These are phyloP conservation scores for Gymnobelideus leadbeateri DNA, from an alignment of 2,113 vertebrate genomes.

Conservation along the genomic window DNA sequence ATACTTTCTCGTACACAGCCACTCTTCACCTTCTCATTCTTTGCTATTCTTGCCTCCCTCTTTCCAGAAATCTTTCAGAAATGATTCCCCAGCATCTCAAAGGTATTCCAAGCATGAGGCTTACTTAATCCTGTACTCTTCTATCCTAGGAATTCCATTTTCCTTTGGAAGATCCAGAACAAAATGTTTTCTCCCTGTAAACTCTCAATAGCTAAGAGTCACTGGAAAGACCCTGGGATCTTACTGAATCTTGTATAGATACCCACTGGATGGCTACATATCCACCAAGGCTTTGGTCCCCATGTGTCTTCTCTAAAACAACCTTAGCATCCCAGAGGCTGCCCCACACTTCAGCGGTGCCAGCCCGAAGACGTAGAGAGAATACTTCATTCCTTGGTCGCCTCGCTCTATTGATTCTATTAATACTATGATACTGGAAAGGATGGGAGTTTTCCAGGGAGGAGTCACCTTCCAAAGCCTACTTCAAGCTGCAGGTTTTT, in stretches of 20 bases:
- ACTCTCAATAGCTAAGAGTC: background rate
- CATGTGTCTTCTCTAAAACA: background rate
- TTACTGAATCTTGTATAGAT: background rate
- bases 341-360: background rate
- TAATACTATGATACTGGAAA: background rate
- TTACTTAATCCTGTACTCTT: too few species aligned
- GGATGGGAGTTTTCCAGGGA: background rate
- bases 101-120: background rate
- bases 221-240: background rate
- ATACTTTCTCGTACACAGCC: background rate
- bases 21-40: background rate
- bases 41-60: background rate
- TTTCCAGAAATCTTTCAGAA: background rate
- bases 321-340: background rate
- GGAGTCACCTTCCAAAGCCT: background rate
- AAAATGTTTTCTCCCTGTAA: background rate
- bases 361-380: background rate
- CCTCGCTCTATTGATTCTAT: background rate
- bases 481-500: background rate
- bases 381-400: background rate
- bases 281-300: background rate
- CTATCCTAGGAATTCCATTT: too few species aligned
- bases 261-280: background rate
- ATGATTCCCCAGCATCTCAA: background rate
- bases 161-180: background rate